Base-by-base conservation (phyloP, 2,113 vertebrate genomes). In the Centrocercus urophasianus region DNA sequence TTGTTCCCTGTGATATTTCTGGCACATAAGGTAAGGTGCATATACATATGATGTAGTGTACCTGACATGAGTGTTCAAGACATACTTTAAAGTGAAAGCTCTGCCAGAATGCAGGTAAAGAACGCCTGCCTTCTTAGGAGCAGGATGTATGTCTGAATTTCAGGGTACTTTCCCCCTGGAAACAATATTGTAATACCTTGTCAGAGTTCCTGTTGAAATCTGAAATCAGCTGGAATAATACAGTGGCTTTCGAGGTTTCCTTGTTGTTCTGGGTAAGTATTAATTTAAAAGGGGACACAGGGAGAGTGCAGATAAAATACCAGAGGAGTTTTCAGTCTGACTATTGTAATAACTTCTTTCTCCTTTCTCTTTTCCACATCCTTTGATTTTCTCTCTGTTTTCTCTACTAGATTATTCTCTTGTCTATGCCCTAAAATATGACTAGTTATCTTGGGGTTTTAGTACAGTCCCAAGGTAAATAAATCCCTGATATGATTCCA, bases 1-100 rank as follows among this genome's bases (percentile, higher is more conserved):
- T 75, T 82, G 28, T 87, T 92, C 57, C 57, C 57, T 85, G 81
- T 12, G 61, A 42, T 88, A 90, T 86, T 87, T 93, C 70, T 87
- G 75, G 63, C 52, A 72, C 25, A 43, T 36, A 64, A 50, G 59
- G 10, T 65, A 59, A 82, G 57, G 71, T 13, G 7, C 60, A 85
- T 38, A n/a, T 54, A 34, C 13, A 25, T 15, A 28, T 45, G 45
- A 67, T 66, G 65, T 24, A 40, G 14, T 56, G 24, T 24, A 25
- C 72, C 78, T 54, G 66, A 71, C 38, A 59, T 28, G 42, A 88
- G 67, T 3, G 27, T 50, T 28, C 54, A 82, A 85, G 83, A 66
- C 54, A 74, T 52, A 15, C 19, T 77, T 81, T 40, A 64, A 48
- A 84, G 28, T 75, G 79, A 59, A 60, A 75, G 11, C 73, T 88